Evolutionary conservation across 2,113 vertebrate genomes (phyloP).

Genomic region (Ptilonorhynchus violaceus): DNA sequence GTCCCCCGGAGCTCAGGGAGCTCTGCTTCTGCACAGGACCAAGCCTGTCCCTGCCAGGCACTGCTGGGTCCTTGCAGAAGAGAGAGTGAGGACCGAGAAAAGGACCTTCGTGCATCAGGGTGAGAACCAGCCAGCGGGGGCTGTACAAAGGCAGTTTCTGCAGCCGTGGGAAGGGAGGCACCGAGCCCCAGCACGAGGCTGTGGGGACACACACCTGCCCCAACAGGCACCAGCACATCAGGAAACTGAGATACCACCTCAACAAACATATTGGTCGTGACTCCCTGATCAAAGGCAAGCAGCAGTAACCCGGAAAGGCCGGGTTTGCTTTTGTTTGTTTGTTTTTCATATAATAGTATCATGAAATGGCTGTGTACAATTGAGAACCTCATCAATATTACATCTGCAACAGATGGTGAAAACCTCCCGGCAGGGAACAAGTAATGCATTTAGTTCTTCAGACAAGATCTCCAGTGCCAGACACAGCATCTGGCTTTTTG

Average conservation of each 20-base stretch:
- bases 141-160: not conserved
- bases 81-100: not conserved
- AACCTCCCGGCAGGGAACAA: not conserved
- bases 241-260: not conserved
- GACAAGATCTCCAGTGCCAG: not conserved
- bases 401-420: not conserved
- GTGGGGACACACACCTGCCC: rapidly evolving
- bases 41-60: not conserved
- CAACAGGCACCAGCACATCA: not conserved
- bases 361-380: not conserved
- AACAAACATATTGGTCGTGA: rapidly evolving
- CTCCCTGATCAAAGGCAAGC: not conserved
- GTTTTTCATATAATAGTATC: not conserved
- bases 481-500: not conserved
- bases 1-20: not conserved
- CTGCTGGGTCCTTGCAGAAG: not conserved
- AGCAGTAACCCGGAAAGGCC: not conserved
- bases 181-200: not conserved
- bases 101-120: rapidly evolving
- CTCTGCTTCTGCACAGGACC: not conserved
- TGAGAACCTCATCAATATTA: not conserved
- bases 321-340: not conserved
- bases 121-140: not conserved
- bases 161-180: rapidly evolving
- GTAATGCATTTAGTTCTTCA: not conserved